These are phyloP conservation scores for Halcyon badia DNA, from an alignment of 2,797 vertebrate genomes.

Conservation along the genomic window DNA sequence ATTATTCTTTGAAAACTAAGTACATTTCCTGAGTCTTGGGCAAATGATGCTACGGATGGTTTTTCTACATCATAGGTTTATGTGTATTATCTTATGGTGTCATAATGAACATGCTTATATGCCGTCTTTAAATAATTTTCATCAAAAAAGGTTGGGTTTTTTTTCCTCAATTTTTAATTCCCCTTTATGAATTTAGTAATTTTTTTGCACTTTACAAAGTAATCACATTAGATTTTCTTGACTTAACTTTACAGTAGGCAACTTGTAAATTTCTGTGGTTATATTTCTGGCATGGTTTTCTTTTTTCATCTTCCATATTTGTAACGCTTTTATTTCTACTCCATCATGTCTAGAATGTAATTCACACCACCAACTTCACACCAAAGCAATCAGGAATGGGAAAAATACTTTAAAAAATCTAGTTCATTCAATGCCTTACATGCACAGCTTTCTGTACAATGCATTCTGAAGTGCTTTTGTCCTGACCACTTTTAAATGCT, in stretches of 20 bases:
- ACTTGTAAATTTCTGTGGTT: neutral
- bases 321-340: neutral
- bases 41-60: neutral
- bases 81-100: neutral
- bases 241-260: neutral
- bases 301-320: neutral
- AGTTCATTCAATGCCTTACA: neutral
- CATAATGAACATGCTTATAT: neutral
- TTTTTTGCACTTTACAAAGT: neutral
- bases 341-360: neutral
- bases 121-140: neutral
- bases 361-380: neutral
- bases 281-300: neutral
- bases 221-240: neutral
- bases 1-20: neutral
- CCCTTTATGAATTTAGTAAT: neutral
- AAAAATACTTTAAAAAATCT: neutral
- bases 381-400: neutral
- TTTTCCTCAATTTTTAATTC: neutral
- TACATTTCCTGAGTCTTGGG: neutral
- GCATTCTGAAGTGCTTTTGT: conserved; percentile 3
- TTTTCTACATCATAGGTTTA: neutral
- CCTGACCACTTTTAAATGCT: conserved; percentile 1
- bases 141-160: accelerated
- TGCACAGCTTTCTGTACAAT: neutral